These are phyloP conservation scores for Synergus japonicus DNA, from an alignment of 2,888 invertebrate species.

Conservation along the genomic window DNA sequence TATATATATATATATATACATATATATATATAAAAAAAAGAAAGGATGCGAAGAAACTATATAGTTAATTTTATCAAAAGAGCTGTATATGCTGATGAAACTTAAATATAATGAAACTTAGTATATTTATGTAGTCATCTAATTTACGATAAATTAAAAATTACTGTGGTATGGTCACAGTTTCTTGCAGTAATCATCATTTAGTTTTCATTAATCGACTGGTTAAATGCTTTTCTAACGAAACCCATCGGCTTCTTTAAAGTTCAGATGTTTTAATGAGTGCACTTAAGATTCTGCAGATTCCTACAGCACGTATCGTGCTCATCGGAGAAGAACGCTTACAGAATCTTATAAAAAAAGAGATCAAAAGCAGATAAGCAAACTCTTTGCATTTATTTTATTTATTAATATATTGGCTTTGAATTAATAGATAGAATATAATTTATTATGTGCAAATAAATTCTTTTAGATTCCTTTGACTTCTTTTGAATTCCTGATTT, in stretches of 20 bases:
- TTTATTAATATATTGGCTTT: too few relatives aligned
- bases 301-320: slow-evolving; percentile 43
- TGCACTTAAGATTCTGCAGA: slow-evolving; percentile 62
- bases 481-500: too few relatives aligned
- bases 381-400: too few relatives aligned
- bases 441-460: too few relatives aligned
- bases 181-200: background rate
- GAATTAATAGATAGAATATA: too few relatives aligned
- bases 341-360: too few relatives aligned
- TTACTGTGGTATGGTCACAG: too few relatives aligned
- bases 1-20: too few relatives aligned
- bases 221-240: slow-evolving; percentile 45
- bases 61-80: slow-evolving; percentile 4
- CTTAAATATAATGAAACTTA: background rate
- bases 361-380: too few relatives aligned
- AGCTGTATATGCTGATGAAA: slow-evolving; percentile 1
- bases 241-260: slow-evolving; percentile 59
- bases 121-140: background rate
- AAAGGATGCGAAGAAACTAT: background rate
- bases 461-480: too few relatives aligned
- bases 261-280: slow-evolving; percentile 65
- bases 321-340: too few relatives aligned
- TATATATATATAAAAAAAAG: background rate
- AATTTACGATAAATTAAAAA: too few relatives aligned
- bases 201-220: background rate